phyloP scores from a whole-genome alignment of 2,888 invertebrate genomes.

The Spodoptera littoralis region DNA sequence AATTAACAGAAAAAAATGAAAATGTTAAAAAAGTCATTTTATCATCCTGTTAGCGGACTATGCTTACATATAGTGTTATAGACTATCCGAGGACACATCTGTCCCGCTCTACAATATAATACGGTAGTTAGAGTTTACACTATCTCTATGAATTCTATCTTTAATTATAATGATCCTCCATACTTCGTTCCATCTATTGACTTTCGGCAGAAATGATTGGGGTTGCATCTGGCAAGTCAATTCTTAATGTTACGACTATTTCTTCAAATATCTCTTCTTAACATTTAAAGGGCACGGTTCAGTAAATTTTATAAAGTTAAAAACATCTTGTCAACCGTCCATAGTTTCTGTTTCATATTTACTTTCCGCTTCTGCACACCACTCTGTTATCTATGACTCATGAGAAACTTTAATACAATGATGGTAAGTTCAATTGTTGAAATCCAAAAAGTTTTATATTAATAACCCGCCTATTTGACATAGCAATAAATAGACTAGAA shows the following conservation, averaged over 20 bases:
- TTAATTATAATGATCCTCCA: slow-evolving; percentile 50
- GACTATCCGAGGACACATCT: slow-evolving; percentile 62
- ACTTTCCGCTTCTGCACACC: slow-evolving; percentile 57
- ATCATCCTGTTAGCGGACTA: slow-evolving; percentile 55
- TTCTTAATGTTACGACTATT: slow-evolving; percentile 61
- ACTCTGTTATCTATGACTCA: slow-evolving; percentile 48
- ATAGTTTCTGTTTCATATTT: slow-evolving; percentile 62
- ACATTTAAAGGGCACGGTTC: slow-evolving; percentile 62
- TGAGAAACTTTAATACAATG: slow-evolving; percentile 47
- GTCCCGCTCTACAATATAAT: slow-evolving; percentile 76
- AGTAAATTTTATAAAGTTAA: slow-evolving; percentile 44
- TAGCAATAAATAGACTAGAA: slow-evolving; percentile 88
- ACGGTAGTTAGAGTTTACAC: slow-evolving; percentile 74
- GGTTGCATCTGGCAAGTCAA: slow-evolving; percentile 63
- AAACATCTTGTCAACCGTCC: slow-evolving; percentile 77
- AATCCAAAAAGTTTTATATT: slow-evolving; percentile 78
- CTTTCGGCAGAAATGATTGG: slow-evolving; percentile 39
- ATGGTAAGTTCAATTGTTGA: slow-evolving; percentile 76
- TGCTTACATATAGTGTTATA: slow-evolving; percentile 52
- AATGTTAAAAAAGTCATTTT: slow-evolving; percentile 34
- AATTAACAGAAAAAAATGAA: slow-evolving; percentile 44
- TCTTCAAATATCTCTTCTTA: slow-evolving; percentile 48
- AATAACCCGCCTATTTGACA: slow-evolving; percentile 87
- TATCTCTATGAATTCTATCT: slow-evolving; percentile 65
- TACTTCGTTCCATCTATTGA: slow-evolving; percentile 41